Evolutionary conservation across 1,140 invertebrate species (phyloP), one percentile per base, ranked within the genome.

Genomic region (Drosophila guanche): DNA sequence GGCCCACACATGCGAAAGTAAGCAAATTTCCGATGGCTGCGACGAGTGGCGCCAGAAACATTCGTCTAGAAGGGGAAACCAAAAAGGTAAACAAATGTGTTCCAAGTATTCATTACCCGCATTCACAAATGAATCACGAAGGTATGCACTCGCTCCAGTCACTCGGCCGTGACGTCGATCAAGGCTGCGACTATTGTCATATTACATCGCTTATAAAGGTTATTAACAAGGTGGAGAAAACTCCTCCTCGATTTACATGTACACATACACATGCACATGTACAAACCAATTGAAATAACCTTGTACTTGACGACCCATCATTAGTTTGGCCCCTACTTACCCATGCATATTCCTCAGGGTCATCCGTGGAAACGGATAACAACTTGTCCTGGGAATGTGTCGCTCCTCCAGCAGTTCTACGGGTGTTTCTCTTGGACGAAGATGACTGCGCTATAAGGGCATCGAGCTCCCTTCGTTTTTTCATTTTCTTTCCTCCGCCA

Each of bases 391-490:
- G 90, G 37, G 90, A 92, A 56, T 84, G 65, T 40, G 61, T 62
- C 6, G 58, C 63, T 52, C 75, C 75, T 16, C 63, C 62, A 14
- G 63, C 50, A 29, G 60, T 53, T 29, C 78, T 72, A 43, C 69
- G 68, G 58, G 68, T 63, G 55, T 56, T 73, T 51, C 80, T 75
- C 59, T 89, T 91, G 29, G 79, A 76, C 14, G 86, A 52, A 37
- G 88, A 37, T 12, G 33, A 80, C 54, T 90, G 86, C 47, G 90
- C 86, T 55, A 92, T 92, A n/a, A 93, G 71, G 23, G 92, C 92
- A 66, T 93, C 92, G 27, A 93, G 75, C 70, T 93, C 92, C 52
- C 92, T 90, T 25, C 92, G 84, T 79, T 93, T 93, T 56, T 92
- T 88, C 92, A 93, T 93, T 85, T 93, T 93, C 62, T 93, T 93